Evolutionary conservation across 2,113 vertebrate genomes (phyloP), one percentile per base, ranked within the genome.

Genomic region (Spea bombifrons): DNA sequence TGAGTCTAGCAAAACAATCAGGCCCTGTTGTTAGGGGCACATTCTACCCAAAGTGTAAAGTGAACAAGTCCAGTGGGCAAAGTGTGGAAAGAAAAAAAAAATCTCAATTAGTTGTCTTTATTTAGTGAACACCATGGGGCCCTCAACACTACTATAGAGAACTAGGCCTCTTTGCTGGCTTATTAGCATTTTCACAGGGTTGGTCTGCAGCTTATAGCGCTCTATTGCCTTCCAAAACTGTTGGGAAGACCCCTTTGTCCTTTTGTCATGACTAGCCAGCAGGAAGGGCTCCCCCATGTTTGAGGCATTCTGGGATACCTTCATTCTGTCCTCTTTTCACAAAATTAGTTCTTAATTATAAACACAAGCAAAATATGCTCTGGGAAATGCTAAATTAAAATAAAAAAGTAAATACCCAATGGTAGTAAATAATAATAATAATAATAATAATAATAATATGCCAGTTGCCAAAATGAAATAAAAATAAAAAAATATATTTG

Each of bases 101-200:
- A 91, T 93, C 91, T 92, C 91, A 93, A 93, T 93, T 93, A 93
- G 92, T 93, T 92, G 91, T 93, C 91, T 93, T 94, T 93, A 91
- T 93, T 92, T 93, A 87, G 90, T 83, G 90, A 93, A 86, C 92
- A 86, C 90, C 90, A 91, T 92, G 91, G 90, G 91, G 91, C 90
- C 90, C 90, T 93, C 91, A 81, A 87, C 86, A 44, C 86, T 82
- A 47, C 91, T 92, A 93, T 92, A 92, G 91, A 90, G 89, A 91
- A 86, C 89, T 84, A 88, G 85, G 89, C 91, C 75, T 89, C 90
- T 92, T 91, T 90, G 88, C 85, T 69, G 81, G 89, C 91, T 93
- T 89, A 92, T 93, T 93, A 93, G 92, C 90, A 94, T 93, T 93
- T 90, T 88, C 90, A 5, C 87, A 89, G 90, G 88, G 86, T 84